Evolutionary conservation across 2,888 invertebrate species (phyloP).

Genomic region (Cetonia aurata): DNA sequence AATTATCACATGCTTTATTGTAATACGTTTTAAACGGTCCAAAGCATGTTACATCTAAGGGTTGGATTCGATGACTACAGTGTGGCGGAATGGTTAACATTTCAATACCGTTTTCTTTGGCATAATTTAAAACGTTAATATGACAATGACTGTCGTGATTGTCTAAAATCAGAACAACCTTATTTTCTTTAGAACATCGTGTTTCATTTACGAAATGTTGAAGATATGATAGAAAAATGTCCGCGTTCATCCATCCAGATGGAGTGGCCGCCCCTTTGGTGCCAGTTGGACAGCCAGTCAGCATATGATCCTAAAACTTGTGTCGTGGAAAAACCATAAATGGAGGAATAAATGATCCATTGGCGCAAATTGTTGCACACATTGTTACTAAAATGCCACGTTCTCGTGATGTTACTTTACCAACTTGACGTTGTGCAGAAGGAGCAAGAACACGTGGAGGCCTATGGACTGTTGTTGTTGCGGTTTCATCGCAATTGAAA

Average conservation of each 20-base stretch:
- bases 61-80: conserved; percentile 23
- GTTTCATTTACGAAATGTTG: conserved; percentile 40
- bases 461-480: conserved; percentile 45
- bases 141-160: conserved; percentile 15
- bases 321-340: conserved; percentile 58
- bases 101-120: conserved; percentile 20
- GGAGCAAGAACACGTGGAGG: conserved; percentile 35
- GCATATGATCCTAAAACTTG: conserved; percentile 55
- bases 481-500: conserved; percentile 48
- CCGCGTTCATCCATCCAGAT: conserved; percentile 53
- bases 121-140: conserved; percentile 9
- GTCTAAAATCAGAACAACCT: too few relatives aligned
- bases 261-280: conserved; percentile 54
- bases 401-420: conserved; percentile 45
- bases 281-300: conserved; percentile 57
- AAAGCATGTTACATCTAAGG: conserved; percentile 26
- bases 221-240: conserved; percentile 41
- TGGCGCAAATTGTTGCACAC: conserved; percentile 52
- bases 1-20: conserved; percentile 26
- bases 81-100: not conserved
- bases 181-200: not conserved
- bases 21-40: conserved; percentile 33
- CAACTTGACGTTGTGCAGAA: conserved; percentile 41
- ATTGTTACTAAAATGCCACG: conserved; percentile 45
- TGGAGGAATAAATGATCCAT: conserved; percentile 57